These are phyloP conservation scores for Centroberyx gerrardi DNA, from an alignment of 2,797 vertebrate species.

Conservation along the genomic window DNA sequence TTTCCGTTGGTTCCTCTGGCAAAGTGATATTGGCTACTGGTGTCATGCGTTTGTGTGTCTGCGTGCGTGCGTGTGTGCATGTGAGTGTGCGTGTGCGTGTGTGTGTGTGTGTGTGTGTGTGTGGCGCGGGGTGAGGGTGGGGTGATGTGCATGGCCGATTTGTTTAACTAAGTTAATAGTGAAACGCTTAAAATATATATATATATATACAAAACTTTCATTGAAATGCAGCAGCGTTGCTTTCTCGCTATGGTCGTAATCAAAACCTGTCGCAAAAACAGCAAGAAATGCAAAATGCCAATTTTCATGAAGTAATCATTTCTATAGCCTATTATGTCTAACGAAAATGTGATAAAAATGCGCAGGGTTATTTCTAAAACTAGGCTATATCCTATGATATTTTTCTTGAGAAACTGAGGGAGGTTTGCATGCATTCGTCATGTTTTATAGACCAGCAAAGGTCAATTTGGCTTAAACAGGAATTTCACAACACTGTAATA, in stretches of 20 bases:
- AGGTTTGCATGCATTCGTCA: constrained; percentile 25
- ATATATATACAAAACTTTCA: neutral
- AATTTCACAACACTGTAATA: constrained; percentile 86
- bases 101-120: constrained; percentile 3
- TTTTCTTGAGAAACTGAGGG: neutral
- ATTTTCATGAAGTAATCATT: too few relatives aligned
- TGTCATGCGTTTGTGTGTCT: constrained; percentile 12
- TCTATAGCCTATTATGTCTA: too few relatives aligned
- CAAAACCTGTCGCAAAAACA: neutral
- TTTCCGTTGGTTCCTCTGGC: constrained; percentile 31
- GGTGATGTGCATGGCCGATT: neutral
- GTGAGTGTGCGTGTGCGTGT: neutral
- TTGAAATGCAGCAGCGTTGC: neutral
- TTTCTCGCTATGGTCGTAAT: neutral
- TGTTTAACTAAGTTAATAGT: too few relatives aligned
- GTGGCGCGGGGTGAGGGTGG: too few relatives aligned
- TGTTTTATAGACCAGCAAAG: constrained; percentile 82
- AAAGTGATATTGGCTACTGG: constrained; percentile 2
- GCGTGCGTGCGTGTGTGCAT: neutral
- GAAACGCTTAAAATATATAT: neutral
- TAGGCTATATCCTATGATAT: too few relatives aligned
- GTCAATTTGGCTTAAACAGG: constrained; percentile 87
- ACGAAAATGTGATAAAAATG: too few relatives aligned
- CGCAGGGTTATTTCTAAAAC: too few relatives aligned
- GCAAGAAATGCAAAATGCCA: too few relatives aligned